phyloP scores from a whole-genome alignment of 2,797 vertebrate genomes.

The Peromyscus aztecus region DNA sequence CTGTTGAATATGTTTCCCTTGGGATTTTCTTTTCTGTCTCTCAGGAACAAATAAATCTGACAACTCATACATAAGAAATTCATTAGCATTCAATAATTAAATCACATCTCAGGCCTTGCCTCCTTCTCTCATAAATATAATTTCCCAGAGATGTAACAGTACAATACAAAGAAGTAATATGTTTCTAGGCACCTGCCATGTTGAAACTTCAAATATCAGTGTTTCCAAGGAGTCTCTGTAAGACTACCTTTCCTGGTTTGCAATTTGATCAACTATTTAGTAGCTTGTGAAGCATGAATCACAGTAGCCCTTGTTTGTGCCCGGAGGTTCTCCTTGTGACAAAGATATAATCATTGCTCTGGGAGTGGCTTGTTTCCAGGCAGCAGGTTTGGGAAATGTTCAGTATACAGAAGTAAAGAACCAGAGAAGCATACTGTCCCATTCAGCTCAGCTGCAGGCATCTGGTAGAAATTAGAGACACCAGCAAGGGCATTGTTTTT shows the following conservation, averaged over 20 bases:
- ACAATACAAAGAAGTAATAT: background rate
- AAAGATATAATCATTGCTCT: background rate
- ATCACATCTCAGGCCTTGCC: background rate
- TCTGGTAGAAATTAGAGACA: slow-evolving; percentile 37
- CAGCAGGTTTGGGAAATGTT: slow-evolving; percentile 40
- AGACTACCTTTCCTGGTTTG: background rate
- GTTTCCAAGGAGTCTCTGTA: background rate
- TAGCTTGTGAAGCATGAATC: background rate
- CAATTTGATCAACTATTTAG: background rate
- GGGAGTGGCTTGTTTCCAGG: slow-evolving; percentile 6
- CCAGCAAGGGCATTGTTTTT: background rate
- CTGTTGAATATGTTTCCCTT: background rate
- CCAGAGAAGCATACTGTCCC: slow-evolving; percentile 2
- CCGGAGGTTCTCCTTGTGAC: background rate
- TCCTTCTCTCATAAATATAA: background rate
- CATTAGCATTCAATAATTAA: background rate
- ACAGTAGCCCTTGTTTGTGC: background rate
- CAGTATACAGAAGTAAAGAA: background rate
- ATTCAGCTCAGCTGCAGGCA: background rate
- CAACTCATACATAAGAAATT: background rate
- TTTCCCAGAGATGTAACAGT: background rate
- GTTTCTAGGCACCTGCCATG: background rate
- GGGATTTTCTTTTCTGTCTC: slow-evolving; percentile 4
- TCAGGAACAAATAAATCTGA: background rate
- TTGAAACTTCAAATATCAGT: slow-evolving; percentile 11